phyloP scores from a whole-genome alignment of 2,888 invertebrate genomes.

The Polymixis lichenea region DNA sequence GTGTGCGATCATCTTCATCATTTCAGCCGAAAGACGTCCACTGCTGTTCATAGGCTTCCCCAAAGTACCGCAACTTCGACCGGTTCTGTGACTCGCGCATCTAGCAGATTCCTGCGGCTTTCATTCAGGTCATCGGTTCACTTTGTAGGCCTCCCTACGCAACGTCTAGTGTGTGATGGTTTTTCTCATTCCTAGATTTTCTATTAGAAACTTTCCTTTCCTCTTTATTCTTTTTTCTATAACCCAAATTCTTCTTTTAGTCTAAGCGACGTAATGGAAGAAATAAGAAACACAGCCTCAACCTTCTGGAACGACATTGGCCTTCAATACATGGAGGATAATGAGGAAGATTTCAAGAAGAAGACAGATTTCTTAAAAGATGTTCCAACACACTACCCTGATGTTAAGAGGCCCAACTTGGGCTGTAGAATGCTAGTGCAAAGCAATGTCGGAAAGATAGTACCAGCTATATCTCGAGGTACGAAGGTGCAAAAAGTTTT shows the following conservation, averaged over 20 bases:
- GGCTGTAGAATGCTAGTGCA: conserved; percentile 96
- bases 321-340: conserved; percentile 95
- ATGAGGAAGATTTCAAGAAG: conserved; percentile 96
- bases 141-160: no score
- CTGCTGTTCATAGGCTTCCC: background rate
- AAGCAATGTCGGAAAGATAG: conserved; percentile 93
- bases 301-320: conserved; percentile 94
- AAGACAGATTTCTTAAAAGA: conserved; percentile 94
- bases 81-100: no score
- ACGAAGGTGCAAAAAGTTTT: background rate
- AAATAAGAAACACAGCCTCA: conserved; percentile 92
- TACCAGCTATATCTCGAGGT: conserved; percentile 92
- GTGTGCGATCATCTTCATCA: background rate
- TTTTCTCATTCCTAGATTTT: background rate
- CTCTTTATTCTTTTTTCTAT: background rate
- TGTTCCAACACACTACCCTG: conserved; percentile 93
- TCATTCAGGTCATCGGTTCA: background rate
- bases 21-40: background rate
- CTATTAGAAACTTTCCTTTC: background rate
- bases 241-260: conserved; percentile 78
- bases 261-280: conserved; percentile 94
- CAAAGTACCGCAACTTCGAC: no score
- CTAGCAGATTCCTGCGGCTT: no score
- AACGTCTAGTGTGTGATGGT: no score
- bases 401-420: conserved; percentile 94